A percentile compares a stretch with the other conserved stretches of the same genome.
Conservation (phyloP, 2,113 vertebrate genomes). For the Daubentonia madagascariensis region DNA sequence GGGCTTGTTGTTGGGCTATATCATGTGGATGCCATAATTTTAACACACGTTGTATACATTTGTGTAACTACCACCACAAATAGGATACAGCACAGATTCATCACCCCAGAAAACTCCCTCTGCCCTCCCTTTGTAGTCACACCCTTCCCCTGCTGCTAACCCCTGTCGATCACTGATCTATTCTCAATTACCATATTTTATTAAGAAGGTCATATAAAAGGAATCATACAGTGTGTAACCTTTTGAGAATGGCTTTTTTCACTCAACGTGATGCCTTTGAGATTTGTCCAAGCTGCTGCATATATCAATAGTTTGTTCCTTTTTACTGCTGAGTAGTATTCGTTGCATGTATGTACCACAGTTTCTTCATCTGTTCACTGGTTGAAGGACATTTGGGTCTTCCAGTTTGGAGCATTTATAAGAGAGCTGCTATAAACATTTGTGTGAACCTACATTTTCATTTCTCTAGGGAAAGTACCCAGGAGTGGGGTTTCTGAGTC, state of each 20-base stretch:
- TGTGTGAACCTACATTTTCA: not conserved
- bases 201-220: slow-evolving; percentile 1
- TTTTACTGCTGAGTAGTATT: not conserved
- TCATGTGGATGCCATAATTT: not conserved
- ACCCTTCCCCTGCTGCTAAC: not conserved
- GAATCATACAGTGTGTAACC: not conserved
- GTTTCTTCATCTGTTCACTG: not conserved
- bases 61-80: not conserved
- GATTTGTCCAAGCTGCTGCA: not conserved
- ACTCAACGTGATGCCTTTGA: not conserved
- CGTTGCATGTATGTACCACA: not conserved
- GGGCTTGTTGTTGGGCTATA: not conserved
- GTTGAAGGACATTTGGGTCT: not conserved
- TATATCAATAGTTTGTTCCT: not conserved
- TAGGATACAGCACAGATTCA: not conserved
- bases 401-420: not conserved
- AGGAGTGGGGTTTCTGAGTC: not conserved
- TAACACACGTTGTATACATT: not conserved
- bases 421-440: not conserved
- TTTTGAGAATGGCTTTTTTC: not conserved
- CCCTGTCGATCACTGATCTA: not conserved
- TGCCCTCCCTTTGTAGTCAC: not conserved
- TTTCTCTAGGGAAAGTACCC: not conserved
- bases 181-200: not conserved
- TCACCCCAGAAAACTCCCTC: not conserved